Conservation (phyloP, 1,140 invertebrate species). For the Wiebesia pumilae region DNA sequence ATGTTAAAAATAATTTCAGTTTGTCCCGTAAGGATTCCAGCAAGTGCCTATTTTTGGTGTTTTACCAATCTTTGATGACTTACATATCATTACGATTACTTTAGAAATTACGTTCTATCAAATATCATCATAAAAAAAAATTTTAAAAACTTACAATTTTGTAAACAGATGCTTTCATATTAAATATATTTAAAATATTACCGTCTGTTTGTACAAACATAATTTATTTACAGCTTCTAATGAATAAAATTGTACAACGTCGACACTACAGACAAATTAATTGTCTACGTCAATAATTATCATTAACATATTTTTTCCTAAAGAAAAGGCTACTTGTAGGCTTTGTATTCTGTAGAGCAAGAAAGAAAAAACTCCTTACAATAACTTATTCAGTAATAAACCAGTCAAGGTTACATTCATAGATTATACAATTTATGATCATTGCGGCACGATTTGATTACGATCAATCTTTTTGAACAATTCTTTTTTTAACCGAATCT, state of each 20-base stretch:
- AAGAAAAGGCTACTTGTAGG: not conserved
- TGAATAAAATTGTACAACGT: not conserved
- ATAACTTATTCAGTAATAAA: slow-evolving; percentile 1
- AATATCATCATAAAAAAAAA: too few relatives aligned
- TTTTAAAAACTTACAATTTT: too few relatives aligned
- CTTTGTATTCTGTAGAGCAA: not conserved
- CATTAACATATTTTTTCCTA: not conserved
- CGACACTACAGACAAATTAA: not conserved
- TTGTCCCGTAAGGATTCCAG: too few relatives aligned
- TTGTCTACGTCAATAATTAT: not conserved
- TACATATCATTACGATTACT: too few relatives aligned
- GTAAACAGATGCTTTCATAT: not conserved
- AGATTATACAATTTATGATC: not conserved
- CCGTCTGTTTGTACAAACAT: not conserved
- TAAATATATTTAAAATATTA: not conserved
- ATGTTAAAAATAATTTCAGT: too few relatives aligned
- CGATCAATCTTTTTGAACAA: slow-evolving; percentile 7
- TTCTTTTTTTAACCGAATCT: not conserved
- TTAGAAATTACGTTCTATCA: too few relatives aligned
- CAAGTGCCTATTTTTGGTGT: too few relatives aligned
- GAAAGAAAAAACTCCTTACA: not conserved
- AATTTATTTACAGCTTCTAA: not conserved
- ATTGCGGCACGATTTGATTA: not conserved
- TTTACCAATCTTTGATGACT: too few relatives aligned
- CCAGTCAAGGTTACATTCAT: not conserved